Base-by-base conservation (phyloP, 2,797 vertebrate species). In the Euphonia xanthogaster region DNA sequence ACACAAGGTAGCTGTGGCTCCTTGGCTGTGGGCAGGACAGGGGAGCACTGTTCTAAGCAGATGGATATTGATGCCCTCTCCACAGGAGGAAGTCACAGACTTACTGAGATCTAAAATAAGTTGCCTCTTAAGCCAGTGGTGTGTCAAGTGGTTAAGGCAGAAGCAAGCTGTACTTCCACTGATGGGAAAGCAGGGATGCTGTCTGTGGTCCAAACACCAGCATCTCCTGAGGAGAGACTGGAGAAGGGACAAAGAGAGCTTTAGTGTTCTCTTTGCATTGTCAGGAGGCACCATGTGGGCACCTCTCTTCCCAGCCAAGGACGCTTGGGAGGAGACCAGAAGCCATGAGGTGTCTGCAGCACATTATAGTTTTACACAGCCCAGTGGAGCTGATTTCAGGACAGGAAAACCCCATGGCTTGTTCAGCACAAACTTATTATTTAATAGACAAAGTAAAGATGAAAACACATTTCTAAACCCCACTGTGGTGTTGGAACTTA, bases 401-500 rank as follows among this genome's bases (percentile, higher is more conserved):
- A 82, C 66, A 60, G 80, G 37, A 61, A 55, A 90, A 33, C 25
- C 80, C 80, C 0, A 2, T 16, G 48, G 90, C 58, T 95, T 53
- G 19, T 72, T 92, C 75, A 86, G 91, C 70, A 57, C 78, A 83
- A 94, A 70, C 61, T 87, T 18, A 35, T 66, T 57, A 62, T 88
- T 96, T 81, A 88, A 71, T 48, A 67, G 88, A 73, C 30, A 80
- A 78, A 89, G 40, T 54, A 80, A 94, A 89, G 78, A 71, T 4
- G 67, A 68, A 45, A 84, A 80, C 4, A 3, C 67, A 48, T 66
- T 93, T 51, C 22, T 72, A 39, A 7, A 8, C 27, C 50, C 30
- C 4, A 0, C 17, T 30, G 74, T 67, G 53, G 83, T 55, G 57
- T 84, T 86, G 87, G 93, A 91, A 94, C 54, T 72, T 76, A 90